A percentile compares a stretch with the other conserved stretches of the same genome.
Evolutionary conservation across 2,797 vertebrate species (phyloP).

Genomic region (Sarcophilus harrisii): DNA sequence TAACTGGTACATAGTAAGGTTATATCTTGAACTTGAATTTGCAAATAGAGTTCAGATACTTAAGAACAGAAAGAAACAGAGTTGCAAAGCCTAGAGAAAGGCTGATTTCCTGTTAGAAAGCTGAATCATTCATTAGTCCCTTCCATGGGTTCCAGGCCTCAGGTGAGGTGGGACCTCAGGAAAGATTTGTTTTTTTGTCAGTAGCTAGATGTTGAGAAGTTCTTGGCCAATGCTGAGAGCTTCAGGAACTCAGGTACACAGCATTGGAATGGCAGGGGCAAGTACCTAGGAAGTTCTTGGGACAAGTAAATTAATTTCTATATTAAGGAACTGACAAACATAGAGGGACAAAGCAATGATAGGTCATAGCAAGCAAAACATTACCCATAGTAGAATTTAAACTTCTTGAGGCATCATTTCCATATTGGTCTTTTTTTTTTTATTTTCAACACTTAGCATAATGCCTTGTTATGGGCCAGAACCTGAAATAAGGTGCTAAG

Average conservation of each 20-base stretch:
- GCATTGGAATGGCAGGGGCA: background rate
- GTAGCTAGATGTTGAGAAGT: background rate
- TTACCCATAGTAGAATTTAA: background rate
- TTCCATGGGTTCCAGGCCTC: background rate
- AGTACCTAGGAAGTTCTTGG: background rate
- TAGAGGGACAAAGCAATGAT: background rate
- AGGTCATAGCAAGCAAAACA: background rate
- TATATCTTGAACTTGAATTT: background rate
- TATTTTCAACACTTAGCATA: background rate
- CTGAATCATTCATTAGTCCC: background rate
- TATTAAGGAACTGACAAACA: background rate
- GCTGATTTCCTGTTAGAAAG: background rate
- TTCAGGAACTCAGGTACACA: background rate
- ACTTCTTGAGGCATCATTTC: background rate
- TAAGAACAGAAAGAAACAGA: background rate
- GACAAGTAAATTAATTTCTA: background rate
- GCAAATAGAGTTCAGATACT: background rate
- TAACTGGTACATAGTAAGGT: background rate
- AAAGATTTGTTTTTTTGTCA: background rate
- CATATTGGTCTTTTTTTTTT: background rate
- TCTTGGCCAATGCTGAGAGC: background rate
- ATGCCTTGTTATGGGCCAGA: no score
- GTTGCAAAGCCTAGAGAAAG: background rate
- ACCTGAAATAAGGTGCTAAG: no score
- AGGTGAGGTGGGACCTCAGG: no score